Evolutionary conservation across 2,888 invertebrate genomes (phyloP).

Genomic region (Tenthredo distinguenda): DNA sequence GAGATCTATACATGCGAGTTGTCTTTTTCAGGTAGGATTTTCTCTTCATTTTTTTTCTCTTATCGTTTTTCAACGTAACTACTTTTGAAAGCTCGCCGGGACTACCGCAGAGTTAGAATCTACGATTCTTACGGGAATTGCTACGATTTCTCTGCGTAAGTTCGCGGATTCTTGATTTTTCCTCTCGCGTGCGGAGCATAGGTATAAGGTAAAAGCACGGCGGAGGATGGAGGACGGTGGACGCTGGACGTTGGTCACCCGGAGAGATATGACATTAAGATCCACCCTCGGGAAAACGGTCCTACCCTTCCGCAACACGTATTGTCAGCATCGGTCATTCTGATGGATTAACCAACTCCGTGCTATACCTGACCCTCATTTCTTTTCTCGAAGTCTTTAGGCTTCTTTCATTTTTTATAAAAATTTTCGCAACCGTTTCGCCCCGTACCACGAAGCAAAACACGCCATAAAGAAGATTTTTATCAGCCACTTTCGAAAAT

Average conservation of each 20-base stretch:
- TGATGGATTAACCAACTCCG: conserved; percentile 42
- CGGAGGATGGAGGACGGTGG: neutral
- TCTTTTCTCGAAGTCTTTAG: neutral
- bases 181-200: neutral
- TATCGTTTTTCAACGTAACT: neutral
- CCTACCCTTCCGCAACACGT: conserved; percentile 16
- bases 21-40: neutral
- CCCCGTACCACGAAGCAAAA: neutral
- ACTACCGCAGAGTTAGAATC: neutral
- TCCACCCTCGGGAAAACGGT: conserved; percentile 16
- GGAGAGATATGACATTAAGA: conserved; percentile 26
- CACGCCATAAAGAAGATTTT: neutral
- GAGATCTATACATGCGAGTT: conserved; percentile 16
- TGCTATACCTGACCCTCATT: conserved; percentile 5
- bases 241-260: neutral
- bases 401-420: neutral
- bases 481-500: too few relatives aligned
- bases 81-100: neutral
- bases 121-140: conserved; percentile 37
- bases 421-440: neutral
- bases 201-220: neutral
- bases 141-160: conserved; percentile 13
- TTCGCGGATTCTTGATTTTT: neutral
- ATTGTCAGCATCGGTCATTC: conserved; percentile 39
- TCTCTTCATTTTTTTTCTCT: neutral